A percentile compares a stretch with the other conserved stretches of the same genome.
Evolutionary conservation across 2,113 vertebrate species (phyloP).

Genomic region (Athene noctua): DNA sequence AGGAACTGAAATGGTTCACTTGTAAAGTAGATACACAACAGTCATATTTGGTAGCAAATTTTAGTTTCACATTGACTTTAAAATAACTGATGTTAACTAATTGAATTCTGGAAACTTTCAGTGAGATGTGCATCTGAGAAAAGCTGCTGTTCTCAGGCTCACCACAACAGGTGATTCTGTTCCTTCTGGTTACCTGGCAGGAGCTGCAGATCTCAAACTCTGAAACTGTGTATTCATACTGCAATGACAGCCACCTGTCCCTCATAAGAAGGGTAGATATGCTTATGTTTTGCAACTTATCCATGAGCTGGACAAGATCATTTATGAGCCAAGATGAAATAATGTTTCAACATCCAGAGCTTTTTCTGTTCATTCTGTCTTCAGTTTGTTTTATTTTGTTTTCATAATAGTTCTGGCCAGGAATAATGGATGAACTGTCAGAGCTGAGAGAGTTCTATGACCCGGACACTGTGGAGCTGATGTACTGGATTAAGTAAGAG

Average conservation of each 20-base stretch:
- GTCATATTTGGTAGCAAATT: not conserved
- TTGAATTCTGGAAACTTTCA: not conserved
- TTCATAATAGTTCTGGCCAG: slow-evolving; percentile 90
- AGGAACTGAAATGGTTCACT: not conserved
- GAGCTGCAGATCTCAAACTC: not conserved
- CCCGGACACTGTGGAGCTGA: slow-evolving; percentile 98
- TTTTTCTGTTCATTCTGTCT: not conserved
- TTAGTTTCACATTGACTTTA: not conserved
- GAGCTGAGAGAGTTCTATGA: slow-evolving; percentile 98
- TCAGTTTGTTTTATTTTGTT: slow-evolving; percentile 42
- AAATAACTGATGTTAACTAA: not conserved
- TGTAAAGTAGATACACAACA: not conserved
- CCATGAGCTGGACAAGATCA: not conserved
- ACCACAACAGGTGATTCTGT: not conserved
- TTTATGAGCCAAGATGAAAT: not conserved
- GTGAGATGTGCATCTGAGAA: not conserved
- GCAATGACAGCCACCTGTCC: not conserved
- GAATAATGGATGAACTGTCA: slow-evolving; percentile 90
- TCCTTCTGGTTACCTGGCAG: not conserved
- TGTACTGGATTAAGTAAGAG: slow-evolving; percentile 98
- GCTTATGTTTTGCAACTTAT: not conserved
- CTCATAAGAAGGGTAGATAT: not conserved
- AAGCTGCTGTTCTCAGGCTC: not conserved
- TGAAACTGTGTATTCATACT: not conserved
- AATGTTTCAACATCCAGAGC: not conserved